Percentiles rank a stretch among this genome's conserved stretches.
These are phyloP conservation scores for Drosophila tristis DNA, from an alignment of 1,140 invertebrate genomes.

Conservation along the genomic window DNA sequence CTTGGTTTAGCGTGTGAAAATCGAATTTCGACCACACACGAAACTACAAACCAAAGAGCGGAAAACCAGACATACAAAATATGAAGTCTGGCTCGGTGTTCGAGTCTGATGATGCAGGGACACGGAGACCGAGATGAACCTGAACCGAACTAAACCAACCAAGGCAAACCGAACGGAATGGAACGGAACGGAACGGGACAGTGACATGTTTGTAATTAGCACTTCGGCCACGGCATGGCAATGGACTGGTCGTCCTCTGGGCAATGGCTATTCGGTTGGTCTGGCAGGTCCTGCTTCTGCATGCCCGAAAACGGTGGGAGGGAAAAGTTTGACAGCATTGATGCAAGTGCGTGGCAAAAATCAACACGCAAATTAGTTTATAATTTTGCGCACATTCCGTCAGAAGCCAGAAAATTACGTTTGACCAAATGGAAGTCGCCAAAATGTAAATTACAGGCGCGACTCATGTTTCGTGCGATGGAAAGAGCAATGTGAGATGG, in stretches of 20 bases:
- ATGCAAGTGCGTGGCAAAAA: conserved; percentile 35
- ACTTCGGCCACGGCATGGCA: conserved; percentile 33
- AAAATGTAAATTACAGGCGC: conserved; percentile 20
- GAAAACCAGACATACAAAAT: conserved; percentile 22
- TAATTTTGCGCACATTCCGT: conserved; percentile 40
- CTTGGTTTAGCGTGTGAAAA: conserved; percentile 49
- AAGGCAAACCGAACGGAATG: conserved; percentile 10
- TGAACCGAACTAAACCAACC: background rate
- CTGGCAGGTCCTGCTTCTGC: background rate
- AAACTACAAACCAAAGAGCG: conserved; percentile 32
- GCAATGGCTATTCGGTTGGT: conserved; percentile 16
- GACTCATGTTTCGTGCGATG: background rate
- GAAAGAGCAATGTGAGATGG: background rate
- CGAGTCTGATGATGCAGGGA: conserved; percentile 25
- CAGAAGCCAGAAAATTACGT: conserved; percentile 30
- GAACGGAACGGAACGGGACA: conserved; percentile 8
- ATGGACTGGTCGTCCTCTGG: conserved; percentile 25
- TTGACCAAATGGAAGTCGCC: conserved; percentile 12
- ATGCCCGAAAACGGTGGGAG: background rate
- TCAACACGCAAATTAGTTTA: conserved; percentile 59
- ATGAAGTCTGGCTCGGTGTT: conserved; percentile 3
- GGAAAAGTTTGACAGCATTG: conserved; percentile 10
- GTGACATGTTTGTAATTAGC: conserved; percentile 79
- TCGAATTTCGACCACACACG: conserved; percentile 57
- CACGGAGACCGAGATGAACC: conserved; percentile 2